phyloP scores from a whole-genome alignment of 2,888 invertebrate genomes.

The Aleiodes alternator region DNA sequence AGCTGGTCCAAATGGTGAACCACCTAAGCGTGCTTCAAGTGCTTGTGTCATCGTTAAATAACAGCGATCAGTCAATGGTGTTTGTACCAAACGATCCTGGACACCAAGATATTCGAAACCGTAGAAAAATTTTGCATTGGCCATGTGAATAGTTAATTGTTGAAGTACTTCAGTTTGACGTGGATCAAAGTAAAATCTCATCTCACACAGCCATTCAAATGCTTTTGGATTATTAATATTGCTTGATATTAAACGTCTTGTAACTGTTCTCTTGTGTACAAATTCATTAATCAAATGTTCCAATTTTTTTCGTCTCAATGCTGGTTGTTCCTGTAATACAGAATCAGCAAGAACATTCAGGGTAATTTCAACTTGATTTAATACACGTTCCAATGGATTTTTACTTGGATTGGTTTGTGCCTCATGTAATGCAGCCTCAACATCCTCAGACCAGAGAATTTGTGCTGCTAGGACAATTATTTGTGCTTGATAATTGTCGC shows the following conservation, averaged over 20 bases:
- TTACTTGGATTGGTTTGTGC: constrained; percentile 81
- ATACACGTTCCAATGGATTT: constrained; percentile 82
- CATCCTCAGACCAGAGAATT: constrained; percentile 98
- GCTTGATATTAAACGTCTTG: constrained; percentile 90
- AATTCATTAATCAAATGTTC: constrained; percentile 99
- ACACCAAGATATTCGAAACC: constrained; percentile 99
- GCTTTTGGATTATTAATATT: constrained; percentile 92
- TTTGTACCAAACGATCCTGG: constrained; percentile 97
- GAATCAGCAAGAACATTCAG: constrained; percentile 98
- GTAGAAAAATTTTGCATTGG: constrained; percentile 98
- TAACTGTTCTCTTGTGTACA: constrained; percentile 99
- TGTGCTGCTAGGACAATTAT: constrained; percentile 98
- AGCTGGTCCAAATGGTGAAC: constrained; percentile 99
- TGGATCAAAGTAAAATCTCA: constrained; percentile 99
- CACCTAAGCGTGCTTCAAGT: constrained; percentile 95
- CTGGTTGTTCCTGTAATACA: constrained; percentile 98
- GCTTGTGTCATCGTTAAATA: constrained; percentile 99
- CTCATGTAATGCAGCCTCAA: constrained; percentile 89
- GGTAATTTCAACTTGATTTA: constrained; percentile 91
- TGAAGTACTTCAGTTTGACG: constrained; percentile 95
- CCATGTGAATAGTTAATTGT: constrained; percentile 99
- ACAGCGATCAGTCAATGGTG: constrained; percentile 98
- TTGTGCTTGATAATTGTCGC: constrained; percentile 94
- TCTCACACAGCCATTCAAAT: constrained; percentile 99
- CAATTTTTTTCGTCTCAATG: constrained; percentile 94